Conservation (phyloP, 2,113 vertebrate species). For the Thermophis baileyi region DNA sequence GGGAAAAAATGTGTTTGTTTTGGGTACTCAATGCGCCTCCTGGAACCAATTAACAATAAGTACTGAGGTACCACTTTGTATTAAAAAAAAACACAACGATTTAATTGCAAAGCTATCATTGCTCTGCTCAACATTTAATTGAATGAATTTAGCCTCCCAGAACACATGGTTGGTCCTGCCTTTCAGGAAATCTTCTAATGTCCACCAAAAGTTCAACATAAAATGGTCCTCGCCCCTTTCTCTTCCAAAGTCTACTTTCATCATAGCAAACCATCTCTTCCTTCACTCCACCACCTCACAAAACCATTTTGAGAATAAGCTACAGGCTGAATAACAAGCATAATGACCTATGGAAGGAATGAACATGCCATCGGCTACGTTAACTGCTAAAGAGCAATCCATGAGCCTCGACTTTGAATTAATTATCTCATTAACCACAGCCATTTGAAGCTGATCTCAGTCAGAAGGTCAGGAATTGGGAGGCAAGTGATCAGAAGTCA, state of each 20-base stretch:
- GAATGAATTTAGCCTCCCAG: background rate
- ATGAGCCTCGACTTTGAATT: conserved; percentile 16
- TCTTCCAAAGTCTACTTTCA: background rate
- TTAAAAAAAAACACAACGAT: background rate
- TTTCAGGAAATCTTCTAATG: background rate
- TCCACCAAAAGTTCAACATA: too few species aligned
- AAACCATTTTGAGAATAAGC: background rate
- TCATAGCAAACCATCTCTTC: background rate
- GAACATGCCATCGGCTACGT: conserved; percentile 1
- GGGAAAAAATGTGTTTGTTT: background rate
- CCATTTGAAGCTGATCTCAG: conserved; percentile 11
- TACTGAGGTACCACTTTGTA: background rate
- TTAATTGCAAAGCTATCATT: too few species aligned
- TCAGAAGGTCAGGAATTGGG: conserved; percentile 1
- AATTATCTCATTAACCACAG: conserved; percentile 29
- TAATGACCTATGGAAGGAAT: conserved; percentile 12
- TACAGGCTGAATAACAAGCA: conserved; percentile 2
- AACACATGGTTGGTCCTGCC: too few species aligned
- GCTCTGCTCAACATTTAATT: background rate
- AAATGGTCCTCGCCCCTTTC: background rate
- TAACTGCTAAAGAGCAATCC: conserved; percentile 22
- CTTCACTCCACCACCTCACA: background rate
- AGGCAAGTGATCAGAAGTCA: background rate
- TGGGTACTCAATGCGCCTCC: background rate
- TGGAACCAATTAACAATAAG: background rate